A percentile compares a stretch with the other conserved stretches of the same genome.
These are phyloP conservation scores for Eumaeus atala DNA, from an alignment of 1,140 invertebrate genomes.

Conservation along the genomic window DNA sequence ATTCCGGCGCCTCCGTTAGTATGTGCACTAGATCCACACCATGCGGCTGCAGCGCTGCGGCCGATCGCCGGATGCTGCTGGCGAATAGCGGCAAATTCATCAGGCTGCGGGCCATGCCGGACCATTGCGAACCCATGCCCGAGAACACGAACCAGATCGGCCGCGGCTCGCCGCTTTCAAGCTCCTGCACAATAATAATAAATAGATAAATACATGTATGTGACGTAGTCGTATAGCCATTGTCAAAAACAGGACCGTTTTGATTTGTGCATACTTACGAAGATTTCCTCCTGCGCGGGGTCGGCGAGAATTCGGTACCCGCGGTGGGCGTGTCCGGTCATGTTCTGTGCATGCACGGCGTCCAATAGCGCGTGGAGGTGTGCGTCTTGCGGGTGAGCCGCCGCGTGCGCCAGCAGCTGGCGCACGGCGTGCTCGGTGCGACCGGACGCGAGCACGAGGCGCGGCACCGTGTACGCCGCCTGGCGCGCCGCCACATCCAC, in stretches of 20 bases:
- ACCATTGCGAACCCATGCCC: conserved; percentile 98
- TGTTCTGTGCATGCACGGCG: conserved; percentile 80
- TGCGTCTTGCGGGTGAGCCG: conserved; percentile 78
- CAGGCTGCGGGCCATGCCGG: conserved; percentile 91
- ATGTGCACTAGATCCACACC: conserved; percentile 88
- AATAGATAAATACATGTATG: too few species aligned
- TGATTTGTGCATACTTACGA: conserved; percentile 60
- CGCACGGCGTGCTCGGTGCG: conserved; percentile 89
- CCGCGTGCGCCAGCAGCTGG: conserved; percentile 79
- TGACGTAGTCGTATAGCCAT: too few species aligned
- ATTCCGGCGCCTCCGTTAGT: conserved; percentile 83
- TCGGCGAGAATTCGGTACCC: conserved; percentile 85
- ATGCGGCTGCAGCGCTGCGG: conserved; percentile 83
- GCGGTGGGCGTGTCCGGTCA: conserved; percentile 82
- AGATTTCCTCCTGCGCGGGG: conserved; percentile 55
- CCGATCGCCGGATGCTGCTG: conserved; percentile 83
- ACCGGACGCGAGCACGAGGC: conserved; percentile 87
- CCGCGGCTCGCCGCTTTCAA: conserved; percentile 74
- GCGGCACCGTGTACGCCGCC: conserved; percentile 68
- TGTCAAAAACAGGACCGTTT: too few species aligned
- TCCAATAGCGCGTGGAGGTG: conserved; percentile 86
- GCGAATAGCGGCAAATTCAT: conserved; percentile 88
- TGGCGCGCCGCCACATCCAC: conserved; percentile 57
- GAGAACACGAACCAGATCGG: conserved; percentile 96
- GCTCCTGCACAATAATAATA: conserved; percentile 31